A percentile compares a stretch with the other conserved stretches of the same genome.
phyloP scores from a whole-genome alignment of 1,140 invertebrate genomes.

The Dendrolimus punctatus region DNA sequence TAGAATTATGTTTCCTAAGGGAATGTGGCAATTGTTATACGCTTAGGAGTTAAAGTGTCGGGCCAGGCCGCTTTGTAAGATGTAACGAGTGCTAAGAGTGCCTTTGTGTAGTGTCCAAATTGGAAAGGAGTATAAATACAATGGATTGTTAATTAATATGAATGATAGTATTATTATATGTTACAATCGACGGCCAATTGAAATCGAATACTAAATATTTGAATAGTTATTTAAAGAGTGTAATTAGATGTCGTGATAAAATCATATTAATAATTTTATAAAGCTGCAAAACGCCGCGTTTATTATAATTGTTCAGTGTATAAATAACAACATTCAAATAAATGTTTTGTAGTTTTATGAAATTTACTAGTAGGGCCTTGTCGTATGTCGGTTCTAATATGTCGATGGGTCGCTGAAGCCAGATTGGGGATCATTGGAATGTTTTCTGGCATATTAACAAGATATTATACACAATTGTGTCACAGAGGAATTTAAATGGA shows the following conservation, averaged over 20 bases:
- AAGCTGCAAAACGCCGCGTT: background rate
- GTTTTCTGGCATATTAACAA: background rate
- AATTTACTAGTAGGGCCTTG: background rate
- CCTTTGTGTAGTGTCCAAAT: constrained; percentile 20
- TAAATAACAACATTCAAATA: no score
- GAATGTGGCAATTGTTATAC: background rate
- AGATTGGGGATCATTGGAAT: background rate
- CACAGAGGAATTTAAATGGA: constrained; percentile 36
- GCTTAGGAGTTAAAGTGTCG: background rate
- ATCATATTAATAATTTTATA: constrained; percentile 7
- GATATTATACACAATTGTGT: constrained; percentile 12
- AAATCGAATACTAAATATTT: constrained; percentile 13
- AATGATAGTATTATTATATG: constrained; percentile 27
- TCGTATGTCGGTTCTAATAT: no score
- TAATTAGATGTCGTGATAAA: constrained; percentile 16
- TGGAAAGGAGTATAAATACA: constrained; percentile 11
- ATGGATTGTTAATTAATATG: constrained; percentile 16
- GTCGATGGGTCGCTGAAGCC: no score
- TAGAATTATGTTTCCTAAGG: background rate
- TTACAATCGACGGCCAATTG: constrained; percentile 14
- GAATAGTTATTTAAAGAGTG: constrained; percentile 7
- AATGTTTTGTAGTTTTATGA: constrained; percentile 8
- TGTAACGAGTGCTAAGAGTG: constrained; percentile 24
- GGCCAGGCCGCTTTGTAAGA: constrained; percentile 4
- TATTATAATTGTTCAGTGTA: no score